Evolutionary conservation across 2,113 vertebrate genomes (phyloP).

Genomic region (Onychostruthus taczanowskii): DNA sequence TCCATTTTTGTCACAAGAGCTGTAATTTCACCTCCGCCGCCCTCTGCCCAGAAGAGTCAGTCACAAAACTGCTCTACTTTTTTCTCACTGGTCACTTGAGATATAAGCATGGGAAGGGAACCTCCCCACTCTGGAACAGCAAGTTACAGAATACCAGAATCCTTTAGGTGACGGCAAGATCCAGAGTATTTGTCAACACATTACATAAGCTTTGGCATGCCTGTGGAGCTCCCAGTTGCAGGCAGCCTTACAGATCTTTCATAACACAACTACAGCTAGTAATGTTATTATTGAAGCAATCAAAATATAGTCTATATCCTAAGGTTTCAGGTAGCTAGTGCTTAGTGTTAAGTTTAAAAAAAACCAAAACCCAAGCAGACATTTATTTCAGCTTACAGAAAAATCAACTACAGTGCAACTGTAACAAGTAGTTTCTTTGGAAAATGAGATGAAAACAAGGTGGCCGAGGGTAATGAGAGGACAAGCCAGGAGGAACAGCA

Average conservation of each 20-base stretch:
- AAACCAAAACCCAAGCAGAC: fast-evolving
- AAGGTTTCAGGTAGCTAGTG: not conserved
- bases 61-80: not conserved
- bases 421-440: not conserved
- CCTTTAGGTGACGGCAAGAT: not conserved
- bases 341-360: not conserved
- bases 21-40: fast-evolving
- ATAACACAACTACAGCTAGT: not conserved
- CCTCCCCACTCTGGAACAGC: not conserved
- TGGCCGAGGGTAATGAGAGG: not conserved
- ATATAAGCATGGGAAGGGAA: not conserved
- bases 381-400: not conserved
- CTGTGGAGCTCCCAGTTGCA: not conserved
- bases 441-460: not conserved
- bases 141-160: not conserved
- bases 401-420: not conserved
- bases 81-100: not conserved
- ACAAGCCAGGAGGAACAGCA: not conserved
- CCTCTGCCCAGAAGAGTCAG: not conserved
- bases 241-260: not conserved
- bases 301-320: not conserved
- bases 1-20: not conserved
- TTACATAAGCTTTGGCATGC: not conserved
- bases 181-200: not conserved
- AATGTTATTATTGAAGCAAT: not conserved